Evolutionary conservation across 2,797 vertebrate species (phyloP), one percentile per base, ranked within the genome.

Genomic region (Arctocebus calabarensis): DNA sequence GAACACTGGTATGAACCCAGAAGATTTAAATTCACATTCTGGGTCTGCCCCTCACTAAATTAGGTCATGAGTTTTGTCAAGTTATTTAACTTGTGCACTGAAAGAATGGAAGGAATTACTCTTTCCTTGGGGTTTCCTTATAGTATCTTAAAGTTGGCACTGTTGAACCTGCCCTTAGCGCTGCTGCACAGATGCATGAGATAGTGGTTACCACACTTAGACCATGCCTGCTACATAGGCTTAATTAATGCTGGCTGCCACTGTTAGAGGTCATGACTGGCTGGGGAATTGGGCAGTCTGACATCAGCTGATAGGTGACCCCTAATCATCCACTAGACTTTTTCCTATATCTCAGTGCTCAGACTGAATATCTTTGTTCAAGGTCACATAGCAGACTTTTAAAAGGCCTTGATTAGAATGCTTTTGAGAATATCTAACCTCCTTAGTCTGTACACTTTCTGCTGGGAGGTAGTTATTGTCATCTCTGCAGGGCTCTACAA

Each of bases 391-490:
- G 85, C 88, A 61, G 64, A 90, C 84, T 96, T 95, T 86, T 73
- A 61, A 92, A 95, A 96, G 84, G 61, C 57, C 77, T 87, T 94
- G 90, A 95, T 94, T 74, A 83, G 90, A 86, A 74, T n/a, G 20
- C 40, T 90, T 96, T 95, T 57, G 62, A 64, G 74, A 91, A 73
- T 17, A 71, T 78, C 78, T 74, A 52, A 77, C 45, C 70, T 92
- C 83, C 62, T 95, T 48, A 34, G 64, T 68, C 52, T 55, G 85
- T 84, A 52, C 23, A 55, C 79, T 37, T 84, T 96, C 79, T 87
- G 79, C 90, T 55, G 83, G 79, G 94, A 95, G 89, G 95, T 92
- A 91, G 96, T 87, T 91, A 89, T 62, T 92, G 93, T 89, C 81
- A n/a, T 96, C 95, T 96, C 94, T 91, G 92, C 91, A 71, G 78